Evolutionary conservation across 1,140 invertebrate species (phyloP).

Genomic region (Lepeophtheirus salmonis): DNA sequence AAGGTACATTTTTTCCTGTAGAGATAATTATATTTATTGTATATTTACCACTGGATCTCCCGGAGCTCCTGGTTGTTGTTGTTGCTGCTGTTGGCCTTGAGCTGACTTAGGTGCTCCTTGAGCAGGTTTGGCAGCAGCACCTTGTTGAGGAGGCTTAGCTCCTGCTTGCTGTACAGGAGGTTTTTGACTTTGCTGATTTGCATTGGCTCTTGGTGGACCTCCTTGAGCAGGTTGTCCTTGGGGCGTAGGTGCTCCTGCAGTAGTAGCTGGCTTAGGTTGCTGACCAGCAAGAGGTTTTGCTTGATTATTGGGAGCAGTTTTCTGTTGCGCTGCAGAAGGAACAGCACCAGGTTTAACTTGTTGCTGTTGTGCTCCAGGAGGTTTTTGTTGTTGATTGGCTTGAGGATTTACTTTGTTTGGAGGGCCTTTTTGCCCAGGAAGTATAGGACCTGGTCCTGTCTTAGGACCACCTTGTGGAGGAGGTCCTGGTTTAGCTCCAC

Average conservation of each 20-base stretch:
- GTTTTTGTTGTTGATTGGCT: too few species aligned
- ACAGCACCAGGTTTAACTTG: not conserved
- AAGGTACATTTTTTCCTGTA: not conserved
- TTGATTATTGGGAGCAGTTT: too few species aligned
- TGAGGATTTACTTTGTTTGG: not conserved
- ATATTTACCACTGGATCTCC: constrained; percentile 9
- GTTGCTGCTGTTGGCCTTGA: not conserved
- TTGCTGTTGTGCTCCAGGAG: not conserved
- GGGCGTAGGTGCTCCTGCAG: not conserved
- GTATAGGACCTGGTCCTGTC: not conserved
- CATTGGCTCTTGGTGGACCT: not conserved
- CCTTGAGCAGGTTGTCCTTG: not conserved
- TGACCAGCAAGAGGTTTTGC: too few species aligned
- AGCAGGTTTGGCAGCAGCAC: too few species aligned
- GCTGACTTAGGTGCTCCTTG: constrained; percentile 1
- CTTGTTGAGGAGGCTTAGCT: too few species aligned
- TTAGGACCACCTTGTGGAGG: not conserved
- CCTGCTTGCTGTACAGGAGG: not conserved
- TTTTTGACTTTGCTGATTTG: not conserved
- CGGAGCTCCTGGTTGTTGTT: not conserved
- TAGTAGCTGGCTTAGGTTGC: too few species aligned
- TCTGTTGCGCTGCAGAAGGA: too few species aligned
- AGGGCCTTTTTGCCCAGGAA: not conserved
- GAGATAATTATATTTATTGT: too few species aligned
- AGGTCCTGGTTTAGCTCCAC: not conserved